A percentile compares a stretch with the other conserved stretches of the same genome.
Conservation (phyloP, 2,797 vertebrate genomes). For the Coluber constrictor region DNA sequence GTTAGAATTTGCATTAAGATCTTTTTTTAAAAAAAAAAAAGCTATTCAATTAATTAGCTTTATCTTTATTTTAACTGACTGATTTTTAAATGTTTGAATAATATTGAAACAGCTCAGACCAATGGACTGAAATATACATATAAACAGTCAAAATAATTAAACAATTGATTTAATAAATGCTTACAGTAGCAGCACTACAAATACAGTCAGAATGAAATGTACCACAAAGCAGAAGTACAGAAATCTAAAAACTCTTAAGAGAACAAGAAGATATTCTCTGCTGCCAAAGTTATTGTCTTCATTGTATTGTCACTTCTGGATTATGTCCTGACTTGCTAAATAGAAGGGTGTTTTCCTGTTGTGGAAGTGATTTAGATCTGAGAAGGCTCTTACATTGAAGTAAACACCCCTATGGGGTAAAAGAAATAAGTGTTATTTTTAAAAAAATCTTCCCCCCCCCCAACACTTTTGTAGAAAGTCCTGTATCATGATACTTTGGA, state of each 20-base stretch:
- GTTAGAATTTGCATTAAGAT: not conserved
- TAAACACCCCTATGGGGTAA: too few relatives aligned
- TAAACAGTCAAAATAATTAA: not conserved
- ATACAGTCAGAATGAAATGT: not conserved
- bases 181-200: not conserved
- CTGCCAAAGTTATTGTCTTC: not conserved
- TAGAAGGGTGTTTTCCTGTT: not conserved
- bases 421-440: not conserved
- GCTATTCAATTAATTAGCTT: not conserved
- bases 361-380: not conserved
- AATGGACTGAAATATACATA: not conserved
- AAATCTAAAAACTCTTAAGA: not conserved
- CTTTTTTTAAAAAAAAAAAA: not conserved
- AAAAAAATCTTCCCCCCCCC: not conserved
- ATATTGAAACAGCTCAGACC: not conserved
- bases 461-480: not conserved
- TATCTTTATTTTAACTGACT: not conserved
- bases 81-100: not conserved
- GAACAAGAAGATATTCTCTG: not conserved
- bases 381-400: not conserved
- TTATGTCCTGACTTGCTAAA: not conserved
- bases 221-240: not conserved
- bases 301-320: not conserved
- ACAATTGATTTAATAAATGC: not conserved
- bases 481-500: not conserved